Base-by-base conservation (phyloP, 2,113 vertebrate species). In the Anarhynchus alexandrinus region DNA sequence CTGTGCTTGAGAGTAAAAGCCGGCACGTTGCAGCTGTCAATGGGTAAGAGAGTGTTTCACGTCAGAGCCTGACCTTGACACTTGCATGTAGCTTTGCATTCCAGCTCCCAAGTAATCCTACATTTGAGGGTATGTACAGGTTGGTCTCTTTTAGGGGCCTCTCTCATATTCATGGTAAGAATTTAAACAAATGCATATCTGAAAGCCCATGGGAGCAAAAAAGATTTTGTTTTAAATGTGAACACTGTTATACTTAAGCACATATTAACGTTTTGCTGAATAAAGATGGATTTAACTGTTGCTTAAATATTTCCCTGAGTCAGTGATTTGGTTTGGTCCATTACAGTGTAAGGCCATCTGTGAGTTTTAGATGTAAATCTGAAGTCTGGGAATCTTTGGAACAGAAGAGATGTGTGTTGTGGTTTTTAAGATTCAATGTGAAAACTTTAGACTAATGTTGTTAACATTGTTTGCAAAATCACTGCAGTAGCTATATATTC, bases 381-480 rank as follows among this genome's bases (percentile, higher is more conserved):
- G 61, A 94, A 89, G 47, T 38, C 52, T 64, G 40, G 45, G 36
- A 79, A 38, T 76, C 70, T 93, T 85, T 79, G 91, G 71, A 91
- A 80, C 40, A 70, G 71, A 76, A 65, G 10, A 94, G 82, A 22
- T 29, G 55, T 18, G 10, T 91, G 40, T 62, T 84, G 20, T 61
- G 18, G 3, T 8, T 66, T 80, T 91, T 66, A 89, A 82, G 61
- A 84, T 79, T 43, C 69, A 38, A 66, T 14, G 66, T 40, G 73
- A 94, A 94, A 92, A 80, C 38, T 93, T 87, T 58, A 89, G 52
- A 92, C 79, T 89, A 89, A 92, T 51, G 70, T 67, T 90, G 82
- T 58, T 91, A 89, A 76, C 49, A 25, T 51, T 94, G 84, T 90
- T 94, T 93, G 62, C 78, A 93, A 94, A 95, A 93, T 69, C 85